phyloP scores from a whole-genome alignment of 1,140 invertebrate species.

The Oscheius sp. region DNA sequence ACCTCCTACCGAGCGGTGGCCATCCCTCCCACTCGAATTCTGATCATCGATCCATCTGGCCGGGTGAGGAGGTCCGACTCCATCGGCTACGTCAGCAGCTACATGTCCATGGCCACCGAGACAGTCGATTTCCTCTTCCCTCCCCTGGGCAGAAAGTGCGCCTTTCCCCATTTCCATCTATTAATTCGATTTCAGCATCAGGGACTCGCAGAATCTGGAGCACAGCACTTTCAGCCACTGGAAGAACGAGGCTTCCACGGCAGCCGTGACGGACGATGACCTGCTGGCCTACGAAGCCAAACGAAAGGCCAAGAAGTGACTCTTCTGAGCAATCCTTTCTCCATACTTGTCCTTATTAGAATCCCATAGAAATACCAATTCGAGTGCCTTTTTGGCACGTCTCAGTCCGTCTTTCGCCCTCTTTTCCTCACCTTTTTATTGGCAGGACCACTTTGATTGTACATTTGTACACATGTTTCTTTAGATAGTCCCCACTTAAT shows the following conservation, averaged over 20 bases:
- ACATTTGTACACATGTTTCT: no score
- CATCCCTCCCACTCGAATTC: conserved; percentile 91
- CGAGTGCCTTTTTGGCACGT: no score
- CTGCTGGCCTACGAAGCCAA: no score
- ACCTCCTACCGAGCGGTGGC: conserved; percentile 94
- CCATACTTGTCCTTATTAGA: no score
- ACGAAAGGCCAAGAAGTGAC: no score
- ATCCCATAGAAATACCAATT: no score
- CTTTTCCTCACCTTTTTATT: no score
- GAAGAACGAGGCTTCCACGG: background rate
- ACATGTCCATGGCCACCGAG: conserved; percentile 50
- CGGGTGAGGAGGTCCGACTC: conserved; percentile 72
- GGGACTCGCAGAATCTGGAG: background rate
- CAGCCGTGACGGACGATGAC: no score
- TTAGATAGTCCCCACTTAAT: no score
- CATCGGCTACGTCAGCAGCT: conserved; percentile 45
- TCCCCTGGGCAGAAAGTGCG: conserved; percentile 27
- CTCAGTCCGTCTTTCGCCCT: no score
- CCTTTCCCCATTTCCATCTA: background rate
- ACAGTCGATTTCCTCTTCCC: conserved; percentile 58
- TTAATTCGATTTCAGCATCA: background rate
- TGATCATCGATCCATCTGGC: conserved; percentile 95
- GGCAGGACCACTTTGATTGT: no score
- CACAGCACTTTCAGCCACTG: conserved; percentile 21
- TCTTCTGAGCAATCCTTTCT: no score